Base-by-base conservation (phyloP, 2,888 invertebrate species). In the Apomyelois bistriatella region DNA sequence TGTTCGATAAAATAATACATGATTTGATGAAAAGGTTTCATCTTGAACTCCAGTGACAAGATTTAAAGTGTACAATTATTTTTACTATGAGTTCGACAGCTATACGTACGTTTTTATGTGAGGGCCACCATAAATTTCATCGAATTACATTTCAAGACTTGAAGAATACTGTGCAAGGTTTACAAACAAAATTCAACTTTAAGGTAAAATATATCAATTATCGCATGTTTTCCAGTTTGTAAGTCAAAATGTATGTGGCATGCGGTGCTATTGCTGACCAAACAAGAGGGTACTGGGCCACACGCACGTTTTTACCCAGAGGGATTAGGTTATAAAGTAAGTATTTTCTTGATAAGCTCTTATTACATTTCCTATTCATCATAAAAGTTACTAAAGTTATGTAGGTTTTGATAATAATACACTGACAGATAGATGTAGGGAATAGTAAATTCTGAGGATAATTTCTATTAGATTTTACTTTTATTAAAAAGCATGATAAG, bases 121-220 rank as follows among this genome's bases (percentile, higher is more conserved):
- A 68, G 43, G 58, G 74, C 41, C 61, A 72, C 15, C 67, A 69
- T 58, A 74, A 65, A 58, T 57, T 68, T 55, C 62, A 60, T 55
- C 58, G 58, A 56, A 58, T 70, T 60, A 66, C 71, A 54, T 47
- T 42, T 58, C 49, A 62, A 35, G 60, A 61, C 46, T 66, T 59
- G 53, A 61, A 64, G 52, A 57, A 67, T 55, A 60, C 57, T 53
- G 55, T 56, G n/a, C 61, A n/a, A 41, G n/a, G 10, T 40, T 30
- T 70, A 48, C 79, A 84, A 52, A 62, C 72, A 16, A 86, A 79
- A 78, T 66, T 68, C 63, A 58, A 70, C 85, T 69, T 60, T 86
- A 72, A 67, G 68, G 89, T 87, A 82, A 13, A 22, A 22, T 22
- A 40, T 40, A 32, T 30, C 40, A 41, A 64, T 53, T 52, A 52